Conservation (phyloP, 2,888 invertebrate genomes). For the Sepiola atlantica region DNA sequence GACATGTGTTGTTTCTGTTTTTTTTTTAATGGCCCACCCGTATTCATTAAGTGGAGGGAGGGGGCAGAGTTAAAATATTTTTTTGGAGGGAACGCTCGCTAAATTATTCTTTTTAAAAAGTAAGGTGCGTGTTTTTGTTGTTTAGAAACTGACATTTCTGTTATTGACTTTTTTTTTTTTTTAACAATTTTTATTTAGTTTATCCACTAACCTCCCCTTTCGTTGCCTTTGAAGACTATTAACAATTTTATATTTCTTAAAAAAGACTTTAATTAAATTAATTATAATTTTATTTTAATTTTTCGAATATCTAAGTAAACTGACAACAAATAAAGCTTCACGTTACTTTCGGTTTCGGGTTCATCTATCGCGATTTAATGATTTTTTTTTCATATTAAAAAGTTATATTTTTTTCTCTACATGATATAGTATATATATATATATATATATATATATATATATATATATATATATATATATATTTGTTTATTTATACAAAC, state of each 20-base stretch:
- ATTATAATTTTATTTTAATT: no score
- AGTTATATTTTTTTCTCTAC: background rate
- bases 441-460: no score
- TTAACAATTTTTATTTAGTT: no score
- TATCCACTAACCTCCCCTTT: background rate
- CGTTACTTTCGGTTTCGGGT: background rate
- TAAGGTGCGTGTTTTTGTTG: background rate
- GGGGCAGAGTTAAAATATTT: background rate
- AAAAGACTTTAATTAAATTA: background rate
- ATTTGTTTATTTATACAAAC: no score
- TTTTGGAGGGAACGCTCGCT: background rate
- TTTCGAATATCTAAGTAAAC: no score
- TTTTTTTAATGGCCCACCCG: background rate
- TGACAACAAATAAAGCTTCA: no score
- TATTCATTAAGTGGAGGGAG: background rate
- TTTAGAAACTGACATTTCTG: background rate
- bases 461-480: no score
- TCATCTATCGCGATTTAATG: background rate
- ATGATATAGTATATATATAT: background rate
- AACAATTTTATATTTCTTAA: background rate
- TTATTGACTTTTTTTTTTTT: background rate
- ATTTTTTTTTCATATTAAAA: background rate
- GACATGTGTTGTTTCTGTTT: background rate
- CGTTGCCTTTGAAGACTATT: background rate
- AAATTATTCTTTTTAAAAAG: constrained; percentile 20